Conservation (phyloP, 2,113 vertebrate genomes). For the Silurus meridionalis region DNA sequence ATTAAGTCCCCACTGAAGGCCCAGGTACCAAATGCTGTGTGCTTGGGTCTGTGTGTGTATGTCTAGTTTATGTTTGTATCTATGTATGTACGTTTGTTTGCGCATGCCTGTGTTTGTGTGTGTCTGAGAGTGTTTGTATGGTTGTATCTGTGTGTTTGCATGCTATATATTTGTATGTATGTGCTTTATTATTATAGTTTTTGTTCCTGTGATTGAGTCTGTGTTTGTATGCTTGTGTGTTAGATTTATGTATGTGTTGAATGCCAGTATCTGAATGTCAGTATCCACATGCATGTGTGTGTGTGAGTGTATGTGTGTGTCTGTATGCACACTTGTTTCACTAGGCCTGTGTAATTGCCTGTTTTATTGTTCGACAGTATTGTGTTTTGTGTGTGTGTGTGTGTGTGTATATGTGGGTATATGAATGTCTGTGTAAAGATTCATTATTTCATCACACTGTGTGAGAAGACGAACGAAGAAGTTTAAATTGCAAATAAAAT, state of each 20-base stretch:
- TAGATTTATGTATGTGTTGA: too few species aligned
- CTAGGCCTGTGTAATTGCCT: neutral
- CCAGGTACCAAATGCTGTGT: too few species aligned
- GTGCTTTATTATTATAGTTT: too few species aligned
- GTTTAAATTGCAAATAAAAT: neutral
- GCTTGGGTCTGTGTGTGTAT: slow-evolving; percentile 4
- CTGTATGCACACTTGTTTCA: neutral
- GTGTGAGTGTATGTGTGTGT: neutral
- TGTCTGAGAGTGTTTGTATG: too few species aligned
- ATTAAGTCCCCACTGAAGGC: too few species aligned
- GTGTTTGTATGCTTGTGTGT: too few species aligned
- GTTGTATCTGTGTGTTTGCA: too few species aligned
- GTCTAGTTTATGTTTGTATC: neutral
- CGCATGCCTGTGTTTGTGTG: neutral
- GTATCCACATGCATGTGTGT: neutral
- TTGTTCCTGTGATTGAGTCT: too few species aligned
- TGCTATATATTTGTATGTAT: too few species aligned
- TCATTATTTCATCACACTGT: slow-evolving; percentile 5
- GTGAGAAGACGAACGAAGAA: neutral
- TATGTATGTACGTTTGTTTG: neutral
- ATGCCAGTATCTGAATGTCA: neutral
- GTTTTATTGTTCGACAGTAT: neutral
- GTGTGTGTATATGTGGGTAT: neutral
- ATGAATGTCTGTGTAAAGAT: neutral
- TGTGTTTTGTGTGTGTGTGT: neutral